Conservation (phyloP, 92 coral and sea anemone species). For the Siderastrea radians region DNA sequence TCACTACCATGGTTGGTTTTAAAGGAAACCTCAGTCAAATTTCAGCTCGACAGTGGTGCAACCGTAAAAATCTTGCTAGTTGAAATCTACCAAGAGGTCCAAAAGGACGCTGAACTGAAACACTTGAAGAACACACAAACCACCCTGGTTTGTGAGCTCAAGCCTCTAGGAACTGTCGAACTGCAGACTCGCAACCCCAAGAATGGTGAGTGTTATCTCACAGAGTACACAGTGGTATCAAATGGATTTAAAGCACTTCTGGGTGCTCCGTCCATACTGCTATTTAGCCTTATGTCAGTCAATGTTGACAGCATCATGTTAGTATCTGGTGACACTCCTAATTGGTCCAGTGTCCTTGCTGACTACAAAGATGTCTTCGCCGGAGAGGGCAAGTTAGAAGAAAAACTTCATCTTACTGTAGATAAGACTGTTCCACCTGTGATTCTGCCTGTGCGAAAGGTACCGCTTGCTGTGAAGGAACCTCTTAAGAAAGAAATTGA, state of each 20-base stretch:
- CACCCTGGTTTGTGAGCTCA: conserved; percentile 43
- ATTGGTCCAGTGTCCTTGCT: not conserved
- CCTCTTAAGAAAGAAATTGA: too few relatives aligned
- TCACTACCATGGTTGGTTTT: conserved; percentile 42
- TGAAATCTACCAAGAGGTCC: conserved; percentile 9
- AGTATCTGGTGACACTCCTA: not conserved
- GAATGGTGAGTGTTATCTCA: conserved; percentile 18
- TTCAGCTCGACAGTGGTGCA: conserved; percentile 25
- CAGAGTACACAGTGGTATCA: conserved; percentile 20
- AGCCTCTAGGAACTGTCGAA: conserved; percentile 50
- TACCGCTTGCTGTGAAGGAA: conserved; percentile 50
- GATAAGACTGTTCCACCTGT: conserved; percentile 61
- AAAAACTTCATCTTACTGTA: conserved; percentile 45
- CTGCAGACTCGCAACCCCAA: conserved; percentile 56
- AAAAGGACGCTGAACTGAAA: conserved; percentile 3
- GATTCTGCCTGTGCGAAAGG: conserved; percentile 47
- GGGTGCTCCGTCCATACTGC: conserved; percentile 47
- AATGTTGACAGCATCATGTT: conserved; percentile 1
- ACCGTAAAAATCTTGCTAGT: conserved; percentile 30
- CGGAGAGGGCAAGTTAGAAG: conserved; percentile 56
- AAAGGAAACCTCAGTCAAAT: not conserved
- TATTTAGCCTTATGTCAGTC: conserved; percentile 32
- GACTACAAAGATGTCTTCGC: conserved; percentile 54
- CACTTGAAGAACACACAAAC: not conserved
- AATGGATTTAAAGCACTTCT: conserved; percentile 45